A percentile compares a stretch with the other conserved stretches of the same genome.
Evolutionary conservation across 2,888 invertebrate species (phyloP).

Genomic region (Archaeoteleia sp.): DNA sequence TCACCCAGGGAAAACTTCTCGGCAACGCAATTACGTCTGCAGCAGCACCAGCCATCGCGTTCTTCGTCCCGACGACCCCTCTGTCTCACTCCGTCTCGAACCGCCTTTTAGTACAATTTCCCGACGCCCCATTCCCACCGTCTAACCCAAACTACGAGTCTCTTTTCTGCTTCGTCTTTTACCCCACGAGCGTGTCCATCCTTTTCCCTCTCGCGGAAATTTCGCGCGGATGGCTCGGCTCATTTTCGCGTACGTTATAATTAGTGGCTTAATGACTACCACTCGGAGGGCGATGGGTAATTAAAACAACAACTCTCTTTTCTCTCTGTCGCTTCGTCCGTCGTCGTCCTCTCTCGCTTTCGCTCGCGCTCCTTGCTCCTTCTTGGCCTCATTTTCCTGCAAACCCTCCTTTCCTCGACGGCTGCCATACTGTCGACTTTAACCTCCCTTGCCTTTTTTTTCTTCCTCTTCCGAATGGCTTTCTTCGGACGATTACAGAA

Average conservation of each 20-base stretch:
- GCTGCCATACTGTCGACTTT: no score
- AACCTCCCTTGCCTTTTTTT: conserved; percentile 38
- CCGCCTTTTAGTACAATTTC: conserved; percentile 54
- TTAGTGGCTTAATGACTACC: conserved; percentile 74
- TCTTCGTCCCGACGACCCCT: conserved; percentile 33
- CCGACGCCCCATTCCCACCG: no score
- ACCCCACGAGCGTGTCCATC: conserved; percentile 19
- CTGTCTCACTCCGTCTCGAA: conserved; percentile 49
- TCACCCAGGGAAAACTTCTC: conserved; percentile 71
- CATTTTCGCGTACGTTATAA: conserved; percentile 73
- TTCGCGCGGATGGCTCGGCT: conserved; percentile 63
- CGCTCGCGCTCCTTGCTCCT: conserved; percentile 22
- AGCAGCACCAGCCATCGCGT: conserved; percentile 57
- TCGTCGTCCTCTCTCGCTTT: conserved; percentile 37
- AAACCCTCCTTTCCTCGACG: conserved; percentile 40
- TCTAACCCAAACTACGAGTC: conserved; percentile 13
- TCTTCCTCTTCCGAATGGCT: no score
- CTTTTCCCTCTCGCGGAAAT: conserved; percentile 43
- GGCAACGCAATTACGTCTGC: conserved; percentile 73
- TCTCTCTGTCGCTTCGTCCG: conserved; percentile 51
- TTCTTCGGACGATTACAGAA: conserved; percentile 2
- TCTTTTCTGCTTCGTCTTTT: conserved; percentile 5
- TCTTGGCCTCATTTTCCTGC: conserved; percentile 43
- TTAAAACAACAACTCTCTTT: conserved; percentile 71
- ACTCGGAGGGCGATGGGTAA: conserved; percentile 71